phyloP scores from a whole-genome alignment of 2,113 vertebrate genomes.

The Chionis minor region DNA sequence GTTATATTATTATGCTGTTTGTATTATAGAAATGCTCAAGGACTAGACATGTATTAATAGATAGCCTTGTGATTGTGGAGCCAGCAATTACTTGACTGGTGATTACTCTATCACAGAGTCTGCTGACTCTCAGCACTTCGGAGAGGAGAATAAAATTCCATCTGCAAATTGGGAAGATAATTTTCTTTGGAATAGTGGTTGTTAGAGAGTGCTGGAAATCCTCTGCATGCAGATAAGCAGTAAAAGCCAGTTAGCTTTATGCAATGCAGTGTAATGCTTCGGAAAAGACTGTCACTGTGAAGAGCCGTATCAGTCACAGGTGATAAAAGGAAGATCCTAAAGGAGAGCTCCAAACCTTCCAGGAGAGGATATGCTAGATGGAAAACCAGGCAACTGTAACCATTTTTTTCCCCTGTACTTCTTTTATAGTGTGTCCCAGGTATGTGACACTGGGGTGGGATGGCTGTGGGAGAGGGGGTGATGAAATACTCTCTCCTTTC shows the following conservation, averaged over 20 bases:
- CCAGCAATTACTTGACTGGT: slow-evolving; percentile 43
- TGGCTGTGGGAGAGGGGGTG: neutral
- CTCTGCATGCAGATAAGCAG: slow-evolving; percentile 47
- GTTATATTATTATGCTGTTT: slow-evolving; percentile 53
- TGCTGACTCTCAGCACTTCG: slow-evolving; percentile 42
- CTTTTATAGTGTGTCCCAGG: neutral
- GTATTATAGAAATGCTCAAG: neutral
- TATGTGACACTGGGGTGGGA: neutral
- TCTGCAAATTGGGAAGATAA: slow-evolving; percentile 35
- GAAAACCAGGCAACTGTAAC: neutral
- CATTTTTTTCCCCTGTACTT: neutral
- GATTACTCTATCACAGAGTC: slow-evolving; percentile 52
- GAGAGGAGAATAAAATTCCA: slow-evolving; percentile 39
- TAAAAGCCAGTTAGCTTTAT: neutral
- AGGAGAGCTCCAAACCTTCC: neutral
- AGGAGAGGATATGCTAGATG: neutral
- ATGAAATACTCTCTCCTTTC: neutral
- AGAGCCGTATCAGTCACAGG: neutral
- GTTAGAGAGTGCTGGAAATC: slow-evolving; percentile 2
- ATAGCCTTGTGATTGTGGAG: slow-evolving; percentile 26
- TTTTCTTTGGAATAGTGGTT: slow-evolving; percentile 35
- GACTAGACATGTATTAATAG: slow-evolving; percentile 46
- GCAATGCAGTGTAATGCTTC: neutral
- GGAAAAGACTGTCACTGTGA: neutral
- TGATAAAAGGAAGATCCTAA: neutral